Conservation (phyloP, 2,797 vertebrate species). For the Danio tinwini region DNA sequence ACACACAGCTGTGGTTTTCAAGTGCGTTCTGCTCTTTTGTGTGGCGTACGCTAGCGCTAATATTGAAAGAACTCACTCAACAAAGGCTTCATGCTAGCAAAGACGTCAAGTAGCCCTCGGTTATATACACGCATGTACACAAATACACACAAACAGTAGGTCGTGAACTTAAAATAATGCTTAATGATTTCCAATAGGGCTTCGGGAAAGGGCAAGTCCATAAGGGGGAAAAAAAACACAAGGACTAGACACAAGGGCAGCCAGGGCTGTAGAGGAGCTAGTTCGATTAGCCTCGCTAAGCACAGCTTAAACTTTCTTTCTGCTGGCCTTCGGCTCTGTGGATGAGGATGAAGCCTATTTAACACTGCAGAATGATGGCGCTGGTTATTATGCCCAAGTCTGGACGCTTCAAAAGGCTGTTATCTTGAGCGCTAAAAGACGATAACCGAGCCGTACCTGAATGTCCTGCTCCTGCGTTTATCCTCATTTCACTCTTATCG, state of each 20-base stretch:
- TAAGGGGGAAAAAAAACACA: neutral
- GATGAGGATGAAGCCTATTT: constrained; percentile 38
- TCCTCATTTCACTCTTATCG: constrained; percentile 33
- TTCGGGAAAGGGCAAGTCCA: constrained; percentile 37
- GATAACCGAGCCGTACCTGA: constrained; percentile 26
- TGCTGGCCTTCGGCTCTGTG: constrained; percentile 3
- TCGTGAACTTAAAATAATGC: constrained; percentile 54
- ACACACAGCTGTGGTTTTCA: neutral
- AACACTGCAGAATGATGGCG: constrained; percentile 16
- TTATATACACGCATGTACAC: constrained; percentile 13
- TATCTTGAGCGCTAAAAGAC: constrained; percentile 27
- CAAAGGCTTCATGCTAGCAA: neutral
- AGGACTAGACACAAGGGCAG: constrained; percentile 23
- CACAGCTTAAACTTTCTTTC: constrained; percentile 26
- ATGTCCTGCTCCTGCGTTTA: constrained; percentile 4
- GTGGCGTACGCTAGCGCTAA: neutral
- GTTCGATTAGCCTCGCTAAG: constrained; percentile 28
- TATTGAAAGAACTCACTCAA: neutral
- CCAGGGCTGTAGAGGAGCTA: constrained; percentile 3
- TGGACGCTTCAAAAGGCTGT: constrained; percentile 36
- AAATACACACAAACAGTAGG: constrained; percentile 34
- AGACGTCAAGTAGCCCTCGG: neutral
- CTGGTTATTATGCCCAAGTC: constrained; percentile 29
- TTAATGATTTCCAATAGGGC: constrained; percentile 58
- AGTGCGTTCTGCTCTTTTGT: neutral